A percentile compares a stretch with the other conserved stretches of the same genome.
phyloP scores from a whole-genome alignment of 2,888 invertebrate species.

The Habrosyne pyritoides region DNA sequence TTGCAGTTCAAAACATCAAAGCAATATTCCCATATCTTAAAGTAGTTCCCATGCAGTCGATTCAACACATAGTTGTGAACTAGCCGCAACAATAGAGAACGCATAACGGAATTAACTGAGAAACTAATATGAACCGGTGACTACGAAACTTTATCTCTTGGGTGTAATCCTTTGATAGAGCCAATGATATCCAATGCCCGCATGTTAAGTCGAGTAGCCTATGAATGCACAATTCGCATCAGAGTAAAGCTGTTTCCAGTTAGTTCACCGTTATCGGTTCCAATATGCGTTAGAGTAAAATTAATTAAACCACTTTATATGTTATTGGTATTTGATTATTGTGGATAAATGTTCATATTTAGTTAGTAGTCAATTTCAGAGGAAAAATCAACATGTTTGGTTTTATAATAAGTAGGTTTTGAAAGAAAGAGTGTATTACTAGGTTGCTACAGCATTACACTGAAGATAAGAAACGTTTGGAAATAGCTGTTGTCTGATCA shows the following conservation, averaged over 20 bases:
- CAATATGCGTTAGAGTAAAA: conserved; percentile 17
- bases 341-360: not conserved
- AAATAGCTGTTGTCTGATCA: too few species aligned
- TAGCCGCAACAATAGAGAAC: not conserved
- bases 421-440: not conserved
- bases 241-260: not conserved
- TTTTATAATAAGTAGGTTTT: not conserved
- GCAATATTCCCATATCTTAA: not conserved
- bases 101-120: not conserved
- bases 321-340: not conserved
- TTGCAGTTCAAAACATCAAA: not conserved
- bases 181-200: not conserved
- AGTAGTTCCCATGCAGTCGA: not conserved
- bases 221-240: not conserved
- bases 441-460: too few species aligned
- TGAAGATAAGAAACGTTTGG: too few species aligned
- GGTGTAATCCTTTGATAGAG: conserved; percentile 2
- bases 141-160: not conserved
- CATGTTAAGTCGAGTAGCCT: not conserved
- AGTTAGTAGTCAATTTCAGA: not conserved
- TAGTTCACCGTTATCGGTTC: not conserved
- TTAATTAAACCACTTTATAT: too few species aligned
- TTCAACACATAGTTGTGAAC: not conserved
- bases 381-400: not conserved
- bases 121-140: conserved; percentile 4